Base-by-base conservation (phyloP, 2,113 vertebrate species). In the Circaetus cinerascens region DNA sequence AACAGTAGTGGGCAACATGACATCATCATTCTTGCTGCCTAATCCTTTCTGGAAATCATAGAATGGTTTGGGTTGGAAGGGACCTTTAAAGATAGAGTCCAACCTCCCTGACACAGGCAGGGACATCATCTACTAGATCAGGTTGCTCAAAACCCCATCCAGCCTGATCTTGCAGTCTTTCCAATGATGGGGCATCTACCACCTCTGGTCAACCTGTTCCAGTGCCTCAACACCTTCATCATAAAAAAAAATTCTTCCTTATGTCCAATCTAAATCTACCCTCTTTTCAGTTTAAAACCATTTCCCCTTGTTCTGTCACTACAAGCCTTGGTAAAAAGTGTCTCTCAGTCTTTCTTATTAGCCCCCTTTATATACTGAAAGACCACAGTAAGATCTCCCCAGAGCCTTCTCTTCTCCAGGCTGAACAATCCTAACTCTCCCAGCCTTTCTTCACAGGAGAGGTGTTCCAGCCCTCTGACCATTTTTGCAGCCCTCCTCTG, bases 161-260 rank as follows among this genome's bases (percentile, higher is more conserved):
- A 67, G 11, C 7, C 21, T 82, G 43, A 27, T 29, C 34, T 68
- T 57, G 29, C 23, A 41, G 13, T 26, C 48, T 11, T 25, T 57
- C 53, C 25, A 55, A 13, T 13, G 38, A 40, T 4, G 4, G 2
- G 3, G 7, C 21, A 92, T 11, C 51, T 53, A 53, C 27, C 15
- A 53, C 51, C 51, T 6, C 20, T 34, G 25, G 12, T 7, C 11
- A 76, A 10, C 11, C 32, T 11, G 13, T 10, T 30, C 5, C 45
- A 72, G 22, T 11, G 29, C 17, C 29, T 41, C 38, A 30, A 8
- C 0, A 1, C 6, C 15, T 11, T 68, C 20, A 23, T 1, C 2
- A n/a, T n/a, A 46, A 38, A 38, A 38, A 46, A 38, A 56, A 14
- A 18, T 50, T 51, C 10, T 57, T 53, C 46, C 30, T 53, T 10